Conservation (phyloP, 2,888 invertebrate genomes). For the Athetis lepigone region DNA sequence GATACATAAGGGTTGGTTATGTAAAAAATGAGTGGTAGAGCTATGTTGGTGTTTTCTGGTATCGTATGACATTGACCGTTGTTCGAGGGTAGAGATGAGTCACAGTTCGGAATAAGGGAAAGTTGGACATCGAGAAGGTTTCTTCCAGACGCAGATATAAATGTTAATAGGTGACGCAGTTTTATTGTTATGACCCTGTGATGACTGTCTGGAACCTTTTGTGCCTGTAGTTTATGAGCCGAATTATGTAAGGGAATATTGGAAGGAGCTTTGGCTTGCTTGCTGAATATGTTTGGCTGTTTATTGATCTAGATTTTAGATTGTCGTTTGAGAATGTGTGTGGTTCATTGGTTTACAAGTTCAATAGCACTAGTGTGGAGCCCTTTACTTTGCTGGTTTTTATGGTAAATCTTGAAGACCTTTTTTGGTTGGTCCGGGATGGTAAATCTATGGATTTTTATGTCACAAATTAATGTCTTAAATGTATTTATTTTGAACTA, state of each 20-base stretch:
- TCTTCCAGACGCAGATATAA: slow-evolving; percentile 56
- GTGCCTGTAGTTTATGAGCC: slow-evolving; percentile 43
- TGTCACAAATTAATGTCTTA: no score
- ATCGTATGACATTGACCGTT: slow-evolving; percentile 78
- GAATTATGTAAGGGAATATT: slow-evolving; percentile 33
- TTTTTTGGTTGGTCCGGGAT: no score
- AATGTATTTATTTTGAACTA: no score
- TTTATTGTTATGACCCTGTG: slow-evolving; percentile 57
- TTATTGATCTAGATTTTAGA: slow-evolving; percentile 26
- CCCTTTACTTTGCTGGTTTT: no score
- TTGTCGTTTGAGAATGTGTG: neutral
- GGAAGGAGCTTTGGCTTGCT: slow-evolving; percentile 6
- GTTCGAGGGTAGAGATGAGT: slow-evolving; percentile 69
- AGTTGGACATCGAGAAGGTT: slow-evolving; percentile 52
- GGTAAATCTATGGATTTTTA: no score
- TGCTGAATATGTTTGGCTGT: neutral
- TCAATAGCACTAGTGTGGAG: no score
- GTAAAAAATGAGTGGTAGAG: neutral
- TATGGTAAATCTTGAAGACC: no score
- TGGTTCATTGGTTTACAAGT: no score
- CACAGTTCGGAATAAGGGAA: slow-evolving; percentile 60
- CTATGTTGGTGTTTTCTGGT: slow-evolving; percentile 48
- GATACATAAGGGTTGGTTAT: slow-evolving; percentile 7
- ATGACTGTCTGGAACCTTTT: slow-evolving; percentile 43
- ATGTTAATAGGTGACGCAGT: slow-evolving; percentile 54